Conservation (phyloP, 2,113 vertebrate genomes). For the Zonotrichia leucophrys region DNA sequence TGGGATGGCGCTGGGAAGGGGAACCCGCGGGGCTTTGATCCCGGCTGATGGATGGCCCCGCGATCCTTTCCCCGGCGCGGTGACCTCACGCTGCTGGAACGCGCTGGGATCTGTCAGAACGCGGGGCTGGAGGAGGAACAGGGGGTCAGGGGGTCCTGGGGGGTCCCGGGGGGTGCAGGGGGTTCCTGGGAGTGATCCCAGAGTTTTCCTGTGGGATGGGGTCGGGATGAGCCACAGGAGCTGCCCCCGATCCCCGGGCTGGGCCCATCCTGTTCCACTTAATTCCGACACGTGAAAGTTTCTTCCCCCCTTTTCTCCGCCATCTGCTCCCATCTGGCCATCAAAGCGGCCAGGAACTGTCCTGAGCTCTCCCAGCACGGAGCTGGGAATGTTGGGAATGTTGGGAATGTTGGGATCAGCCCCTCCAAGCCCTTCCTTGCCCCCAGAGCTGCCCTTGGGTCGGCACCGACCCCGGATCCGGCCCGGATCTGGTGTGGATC, state of each 20-base stretch:
- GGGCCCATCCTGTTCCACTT: background rate
- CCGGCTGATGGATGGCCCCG: conserved; percentile 77
- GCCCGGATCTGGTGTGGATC: background rate
- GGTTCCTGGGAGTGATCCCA: background rate
- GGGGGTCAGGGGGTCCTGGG: background rate
- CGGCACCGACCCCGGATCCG: background rate
- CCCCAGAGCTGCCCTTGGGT: background rate
- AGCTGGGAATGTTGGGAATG: background rate
- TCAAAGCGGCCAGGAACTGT: background rate
- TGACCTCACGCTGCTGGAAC: conserved; percentile 82
- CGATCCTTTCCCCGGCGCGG: conserved; percentile 77
- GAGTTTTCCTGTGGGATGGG: fast-evolving
- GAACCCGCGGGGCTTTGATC: conserved; percentile 80
- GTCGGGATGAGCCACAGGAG: background rate
- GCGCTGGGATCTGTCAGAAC: background rate
- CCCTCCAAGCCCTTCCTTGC: background rate
- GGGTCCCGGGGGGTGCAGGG: background rate
- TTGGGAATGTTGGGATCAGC: background rate
- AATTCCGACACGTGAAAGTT: background rate
- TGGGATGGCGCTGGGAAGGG: conserved; percentile 42
- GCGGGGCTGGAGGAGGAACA: fast-evolving
- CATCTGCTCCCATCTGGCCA: background rate
- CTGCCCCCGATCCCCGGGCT: fast-evolving
- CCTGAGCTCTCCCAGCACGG: background rate
- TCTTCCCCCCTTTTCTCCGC: background rate